phyloP scores from a whole-genome alignment of 2,888 invertebrate genomes.

The Biston stratarius region DNA sequence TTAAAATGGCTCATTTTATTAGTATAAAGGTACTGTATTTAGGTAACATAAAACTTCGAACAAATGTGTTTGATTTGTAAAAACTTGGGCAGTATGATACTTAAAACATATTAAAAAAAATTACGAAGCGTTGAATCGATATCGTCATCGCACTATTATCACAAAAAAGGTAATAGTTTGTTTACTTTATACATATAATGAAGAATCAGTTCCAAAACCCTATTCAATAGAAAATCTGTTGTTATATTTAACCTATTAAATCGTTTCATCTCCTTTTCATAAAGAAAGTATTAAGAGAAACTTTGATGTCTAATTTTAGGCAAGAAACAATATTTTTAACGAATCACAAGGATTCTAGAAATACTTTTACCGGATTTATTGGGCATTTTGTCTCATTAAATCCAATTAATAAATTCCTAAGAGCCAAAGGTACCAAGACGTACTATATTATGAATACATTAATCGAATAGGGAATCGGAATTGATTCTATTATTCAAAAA shows the following conservation, averaged over 20 bases:
- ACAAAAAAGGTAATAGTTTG: not conserved
- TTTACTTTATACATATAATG: not conserved
- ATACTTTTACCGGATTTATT: not conserved
- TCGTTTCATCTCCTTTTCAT: slow-evolving; percentile 21
- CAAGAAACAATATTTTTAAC: not conserved
- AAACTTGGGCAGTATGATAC: not conserved
- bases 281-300: slow-evolving; percentile 20
- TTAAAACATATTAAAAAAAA: not conserved
- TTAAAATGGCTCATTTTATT: slow-evolving; percentile 31
- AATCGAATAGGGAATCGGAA: slow-evolving; percentile 24
- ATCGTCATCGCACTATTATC: not conserved
- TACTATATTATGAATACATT: not conserved
- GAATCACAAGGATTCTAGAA: not conserved
- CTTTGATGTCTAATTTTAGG: not conserved
- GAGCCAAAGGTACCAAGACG: slow-evolving; percentile 16
- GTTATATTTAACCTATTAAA: no score
- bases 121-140: not conserved
- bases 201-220: slow-evolving; percentile 6
- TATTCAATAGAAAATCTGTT: not conserved
- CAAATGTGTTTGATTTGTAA: not conserved
- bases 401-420: slow-evolving; percentile 18
- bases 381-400: slow-evolving; percentile 28
- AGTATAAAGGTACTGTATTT: slow-evolving; percentile 13
- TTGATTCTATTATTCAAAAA: slow-evolving; percentile 19
- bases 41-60: not conserved